phyloP scores from a whole-genome alignment of 2,888 invertebrate species.

The Dione juno region DNA sequence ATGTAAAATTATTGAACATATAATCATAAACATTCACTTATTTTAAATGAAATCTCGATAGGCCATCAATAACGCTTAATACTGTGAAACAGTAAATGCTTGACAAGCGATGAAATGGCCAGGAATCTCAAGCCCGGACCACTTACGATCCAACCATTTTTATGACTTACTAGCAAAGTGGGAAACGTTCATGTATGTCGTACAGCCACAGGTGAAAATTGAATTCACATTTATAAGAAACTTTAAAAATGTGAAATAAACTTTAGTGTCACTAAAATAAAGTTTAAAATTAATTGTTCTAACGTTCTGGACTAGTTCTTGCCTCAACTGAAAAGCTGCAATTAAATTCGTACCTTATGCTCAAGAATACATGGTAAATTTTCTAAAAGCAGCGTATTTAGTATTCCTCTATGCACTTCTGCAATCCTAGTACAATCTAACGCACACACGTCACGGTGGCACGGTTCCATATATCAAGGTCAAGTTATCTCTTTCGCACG shows the following conservation, averaged over 20 bases:
- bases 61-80: conserved; percentile 21
- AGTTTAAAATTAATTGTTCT: conserved; percentile 28
- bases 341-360: conserved; percentile 27
- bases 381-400: background rate
- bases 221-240: conserved; percentile 31
- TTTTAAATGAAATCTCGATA: conserved; percentile 9
- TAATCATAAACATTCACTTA: background rate
- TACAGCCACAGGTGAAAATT: conserved; percentile 46
- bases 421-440: conserved; percentile 69
- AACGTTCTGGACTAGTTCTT: conserved; percentile 16
- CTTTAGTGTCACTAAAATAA: background rate
- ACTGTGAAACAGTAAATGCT: conserved; percentile 40
- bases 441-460: conserved; percentile 70
- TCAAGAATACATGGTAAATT: conserved; percentile 5
- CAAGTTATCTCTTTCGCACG: conserved; percentile 64
- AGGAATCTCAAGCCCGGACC: conserved; percentile 35
- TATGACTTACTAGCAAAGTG: conserved; percentile 42
- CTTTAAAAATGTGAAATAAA: conserved; percentile 9
- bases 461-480: conserved; percentile 75
- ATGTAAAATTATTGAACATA: too few species aligned
- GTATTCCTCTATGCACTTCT: conserved; percentile 57
- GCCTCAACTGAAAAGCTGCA: conserved; percentile 17
- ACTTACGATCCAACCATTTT: conserved; percentile 36
- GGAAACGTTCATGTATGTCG: conserved; percentile 43
- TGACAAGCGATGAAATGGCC: conserved; percentile 32